Evolutionary conservation across 2,797 vertebrate genomes (phyloP), one percentile per base, ranked within the genome.

Genomic region (Sitta carolinensis): DNA sequence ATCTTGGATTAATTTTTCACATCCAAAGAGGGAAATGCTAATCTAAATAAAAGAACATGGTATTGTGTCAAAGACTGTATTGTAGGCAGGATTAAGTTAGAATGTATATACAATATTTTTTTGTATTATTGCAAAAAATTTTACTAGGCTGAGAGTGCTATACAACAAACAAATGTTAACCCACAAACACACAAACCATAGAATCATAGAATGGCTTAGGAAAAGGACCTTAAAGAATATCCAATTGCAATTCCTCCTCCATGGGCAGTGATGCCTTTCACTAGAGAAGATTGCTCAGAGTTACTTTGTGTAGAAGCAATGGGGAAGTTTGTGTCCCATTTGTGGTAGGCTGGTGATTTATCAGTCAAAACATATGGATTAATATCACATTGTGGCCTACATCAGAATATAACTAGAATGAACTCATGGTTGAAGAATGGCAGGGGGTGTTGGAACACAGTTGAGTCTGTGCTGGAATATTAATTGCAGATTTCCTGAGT

Each of bases 401-500:
- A 30, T 90, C 62, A 80, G 51, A 77, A 61, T 74, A 67, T 7
- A 68, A 57, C 61, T 68, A 57, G 75, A 54, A 75, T 64, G 64
- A 89, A 68, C 42, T 89, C 42, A 34, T 0, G 0, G 62, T 32
- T 90, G 68, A 89, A 73, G 78, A 91, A 52, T 77, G 57, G 69
- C 10, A 7, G 55, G 70, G 75, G 61, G 34, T 75, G 18, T n/a
- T 84, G 74, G 67, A 76, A 45, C 52, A 87, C 38, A 54, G 61
- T 74, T 89, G 80, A 66, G 38, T 61, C 88, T 68, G 34, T 89
- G 55, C 61, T 89, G 50, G 75, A 95, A 85, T 93, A 95, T 93
- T 95, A 95, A 95, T 89, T 87, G 84, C 77, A 72, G 72, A 72
- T 95, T 95, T 95, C 81, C 81, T 50, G 78, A 93, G 72, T 89